phyloP scores from a whole-genome alignment of 2,888 invertebrate species.

The Cheilosia vernalis region DNA sequence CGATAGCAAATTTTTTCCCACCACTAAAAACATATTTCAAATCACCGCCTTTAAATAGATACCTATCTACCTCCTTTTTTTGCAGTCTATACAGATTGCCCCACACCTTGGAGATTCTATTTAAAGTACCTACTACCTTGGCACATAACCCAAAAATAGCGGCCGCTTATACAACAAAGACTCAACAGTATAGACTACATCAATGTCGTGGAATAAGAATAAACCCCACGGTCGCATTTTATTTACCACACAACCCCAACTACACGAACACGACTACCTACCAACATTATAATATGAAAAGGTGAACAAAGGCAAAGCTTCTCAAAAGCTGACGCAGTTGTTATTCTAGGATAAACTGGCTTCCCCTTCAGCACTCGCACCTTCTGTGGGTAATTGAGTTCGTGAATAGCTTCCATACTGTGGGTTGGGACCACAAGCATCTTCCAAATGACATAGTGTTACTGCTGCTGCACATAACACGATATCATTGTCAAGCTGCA shows the following conservation, averaged over 20 bases:
- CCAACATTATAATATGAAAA: conserved; percentile 3
- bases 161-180: background rate
- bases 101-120: background rate
- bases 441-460: background rate
- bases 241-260: background rate
- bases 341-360: conserved; percentile 22
- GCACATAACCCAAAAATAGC: conserved; percentile 15
- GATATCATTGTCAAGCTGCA: conserved; percentile 18
- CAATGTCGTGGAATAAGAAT: conserved; percentile 28
- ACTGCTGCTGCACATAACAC: background rate
- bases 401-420: background rate
- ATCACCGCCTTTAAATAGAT: too few species aligned
- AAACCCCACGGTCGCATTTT: background rate
- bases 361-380: conserved; percentile 3
- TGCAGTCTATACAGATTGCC: too few species aligned
- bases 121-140: background rate
- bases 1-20: too few species aligned
- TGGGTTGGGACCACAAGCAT: conserved; percentile 5
- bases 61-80: too few species aligned
- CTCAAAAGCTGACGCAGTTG: conserved; percentile 25
- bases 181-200: background rate
- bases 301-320: conserved; percentile 12
- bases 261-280: too few species aligned
- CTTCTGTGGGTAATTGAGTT: conserved; percentile 26
- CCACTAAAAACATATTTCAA: too few species aligned